A percentile compares a stretch with the other conserved stretches of the same genome.
Conservation (phyloP, 2,113 vertebrate species). For the Hippocampus guttulatus region DNA sequence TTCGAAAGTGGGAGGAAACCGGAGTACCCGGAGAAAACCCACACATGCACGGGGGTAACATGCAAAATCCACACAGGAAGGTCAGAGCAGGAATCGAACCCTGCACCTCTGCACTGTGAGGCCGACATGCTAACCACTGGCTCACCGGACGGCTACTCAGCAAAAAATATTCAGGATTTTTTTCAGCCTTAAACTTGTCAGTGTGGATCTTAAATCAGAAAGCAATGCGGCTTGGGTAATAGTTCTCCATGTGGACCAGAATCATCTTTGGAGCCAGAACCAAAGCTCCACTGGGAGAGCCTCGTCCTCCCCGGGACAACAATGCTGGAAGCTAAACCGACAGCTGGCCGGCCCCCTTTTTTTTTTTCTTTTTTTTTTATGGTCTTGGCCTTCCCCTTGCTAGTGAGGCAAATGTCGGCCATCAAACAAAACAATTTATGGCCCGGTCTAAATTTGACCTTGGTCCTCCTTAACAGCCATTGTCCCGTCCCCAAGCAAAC, state of each 20-base stretch:
- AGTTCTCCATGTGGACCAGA: conserved; percentile 56
- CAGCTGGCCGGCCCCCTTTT: conserved; percentile 47
- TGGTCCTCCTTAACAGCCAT: conserved; percentile 70
- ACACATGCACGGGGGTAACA: no score
- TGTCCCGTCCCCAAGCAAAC: conserved; percentile 23
- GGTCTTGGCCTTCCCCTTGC: conserved; percentile 73
- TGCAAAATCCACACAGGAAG: no score
- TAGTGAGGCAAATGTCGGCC: conserved; percentile 74
- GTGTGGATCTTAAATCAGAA: conserved; percentile 16
- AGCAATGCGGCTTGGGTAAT: conserved; percentile 15
- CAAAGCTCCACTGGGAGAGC: conserved; percentile 58
- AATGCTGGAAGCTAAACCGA: conserved; percentile 61
- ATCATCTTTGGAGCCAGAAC: conserved; percentile 60
- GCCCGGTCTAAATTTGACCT: conserved; percentile 76
- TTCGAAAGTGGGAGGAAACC: no score
- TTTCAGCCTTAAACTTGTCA: conserved; percentile 2
- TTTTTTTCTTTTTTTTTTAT: conserved; percentile 75
- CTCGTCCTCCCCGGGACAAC: conserved; percentile 62
- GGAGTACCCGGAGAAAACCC: no score
- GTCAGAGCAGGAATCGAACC: no score
- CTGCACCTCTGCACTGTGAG: no score
- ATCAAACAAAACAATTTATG: conserved; percentile 79
- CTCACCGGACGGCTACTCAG: neutral
- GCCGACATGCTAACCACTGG: no score
- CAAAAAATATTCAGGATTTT: neutral